These are phyloP conservation scores for Tapirus indicus DNA, from an alignment of 2,797 vertebrate genomes.

Conservation along the genomic window DNA sequence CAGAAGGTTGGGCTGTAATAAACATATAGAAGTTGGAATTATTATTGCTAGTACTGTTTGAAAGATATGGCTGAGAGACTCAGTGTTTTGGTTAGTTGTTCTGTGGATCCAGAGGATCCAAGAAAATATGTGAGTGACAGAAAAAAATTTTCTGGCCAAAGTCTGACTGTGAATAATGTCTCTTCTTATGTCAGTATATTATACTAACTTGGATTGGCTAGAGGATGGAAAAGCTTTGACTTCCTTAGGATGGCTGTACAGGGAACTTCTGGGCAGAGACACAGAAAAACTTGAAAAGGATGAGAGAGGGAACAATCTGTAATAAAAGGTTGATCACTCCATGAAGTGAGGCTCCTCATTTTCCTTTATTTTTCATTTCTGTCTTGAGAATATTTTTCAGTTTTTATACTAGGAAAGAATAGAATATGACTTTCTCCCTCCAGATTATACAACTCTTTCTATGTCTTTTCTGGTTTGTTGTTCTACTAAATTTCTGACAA, in stretches of 20 bases:
- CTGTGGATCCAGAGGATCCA: neutral
- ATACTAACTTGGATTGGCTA: neutral
- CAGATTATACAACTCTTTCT: neutral
- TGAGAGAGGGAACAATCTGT: neutral
- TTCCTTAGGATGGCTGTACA: neutral
- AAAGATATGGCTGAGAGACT: neutral
- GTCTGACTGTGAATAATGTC: slow-evolving; percentile 4
- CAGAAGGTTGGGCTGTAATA: fast-evolving
- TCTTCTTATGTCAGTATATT: neutral
- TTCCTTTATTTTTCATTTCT: neutral
- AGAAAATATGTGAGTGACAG: neutral
- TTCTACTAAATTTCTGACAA: neutral
- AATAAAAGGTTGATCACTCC: neutral
- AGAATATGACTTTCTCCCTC: neutral
- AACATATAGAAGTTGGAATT: neutral
- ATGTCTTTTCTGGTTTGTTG: neutral
- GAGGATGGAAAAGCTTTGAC: neutral
- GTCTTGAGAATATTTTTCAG: neutral
- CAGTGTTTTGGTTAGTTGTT: slow-evolving; percentile 9
- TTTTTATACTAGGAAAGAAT: neutral
- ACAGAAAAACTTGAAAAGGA: neutral
- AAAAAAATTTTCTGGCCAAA: neutral
- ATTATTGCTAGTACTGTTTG: neutral
- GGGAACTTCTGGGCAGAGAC: neutral
- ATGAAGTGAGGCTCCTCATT: neutral